Evolutionary conservation across 2,113 vertebrate species (phyloP), one percentile per base, ranked within the genome.

Genomic region (Grammomys dolichurus): DNA sequence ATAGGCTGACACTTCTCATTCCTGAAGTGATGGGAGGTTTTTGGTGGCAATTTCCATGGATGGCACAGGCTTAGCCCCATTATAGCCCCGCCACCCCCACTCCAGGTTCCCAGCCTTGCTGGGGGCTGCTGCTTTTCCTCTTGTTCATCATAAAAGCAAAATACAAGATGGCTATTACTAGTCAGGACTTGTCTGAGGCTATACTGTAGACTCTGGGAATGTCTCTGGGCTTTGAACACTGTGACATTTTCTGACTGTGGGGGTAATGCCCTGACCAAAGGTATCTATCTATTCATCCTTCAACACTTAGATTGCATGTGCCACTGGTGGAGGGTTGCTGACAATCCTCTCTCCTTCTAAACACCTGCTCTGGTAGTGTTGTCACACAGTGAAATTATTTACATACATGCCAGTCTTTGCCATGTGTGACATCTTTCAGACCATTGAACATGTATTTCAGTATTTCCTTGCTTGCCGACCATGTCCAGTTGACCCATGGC

Each of bases 81-180:
- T 54, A 28, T 28, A 28, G 3, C 24, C 10, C 60, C 60, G 22
- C 63, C 26, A 65, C 26, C 63, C 63, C 24, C 9, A 28, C 63
- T 26, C 9, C 2, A 40, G 48, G 43, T 51, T 67, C 54, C 51
- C 56, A 14, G 10, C 54, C 54, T n/a, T 54, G 3, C 69, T 84
- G 28, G 82, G 13, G 22, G 5, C 40, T 93, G 5, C 22, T 90
- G 11, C 22, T 91, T 95, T 80, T 78, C 51, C 26, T 89, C 33
- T 78, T 78, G 54, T 56, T 22, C 54, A 6, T 43, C 73, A 51
- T n/a, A 91, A 90, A 96, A 91, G 12, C 28, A 95, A 97, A 33
- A 77, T 76, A 36, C 14, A 88, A 95, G 93, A 80, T 58, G 70
- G 13, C n/a, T 87, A 8, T 48, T 77, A 67, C 31, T 82, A n/a